Base-by-base conservation (phyloP, 2,797 vertebrate species). In the Thaleichthys pacificus region DNA sequence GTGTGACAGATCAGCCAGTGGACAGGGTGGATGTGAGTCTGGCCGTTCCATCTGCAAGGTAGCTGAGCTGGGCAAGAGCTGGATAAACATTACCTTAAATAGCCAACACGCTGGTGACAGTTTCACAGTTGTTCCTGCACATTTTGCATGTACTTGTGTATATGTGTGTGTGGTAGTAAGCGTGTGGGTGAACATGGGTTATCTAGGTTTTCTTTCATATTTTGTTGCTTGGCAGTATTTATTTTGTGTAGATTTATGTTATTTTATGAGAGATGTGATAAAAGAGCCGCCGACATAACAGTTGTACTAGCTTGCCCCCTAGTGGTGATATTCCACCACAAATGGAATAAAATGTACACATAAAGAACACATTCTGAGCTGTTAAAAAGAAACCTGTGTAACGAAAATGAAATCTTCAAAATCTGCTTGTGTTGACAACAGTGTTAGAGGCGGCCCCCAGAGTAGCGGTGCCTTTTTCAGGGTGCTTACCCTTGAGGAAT, bases 61-160 rank as follows among this genome's bases (percentile, higher is more conserved):
- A 28, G 49, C 49, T 11, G 4, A 22, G 30, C n/a, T 60, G 54
- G 12, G 56, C 22, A 51, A 6, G 51, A 60, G 56, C 51, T 38
- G 54, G 30, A 57, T 69, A 69, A 69, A 69, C 67, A 60, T 58
- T 58, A 32, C 67, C 67, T 68, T 68, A 68, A 30, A 68, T 38
- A 68, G 67, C 56, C 24, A 58, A 35, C 9, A 57, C 26, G 12
- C 28, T 49, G 6, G 42, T 66, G 65, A 66, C 42, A 66, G 17
- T 4, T 8, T 56, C 28, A 6, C 4, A 19, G 15, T 24, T 68
- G 19, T 28, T 30, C 35, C 30, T 64, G 61, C 26, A 42, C 47
- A 19, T 66, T 21, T 49, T 66, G 24, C 26, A 22, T 66, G 24
- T 51, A 15, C 49, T 47, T 47, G 47, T 28, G 47, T 21, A 22